These are phyloP conservation scores for Drosophila grimshawi DNA, from an alignment of 1,140 invertebrate species.

Conservation along the genomic window DNA sequence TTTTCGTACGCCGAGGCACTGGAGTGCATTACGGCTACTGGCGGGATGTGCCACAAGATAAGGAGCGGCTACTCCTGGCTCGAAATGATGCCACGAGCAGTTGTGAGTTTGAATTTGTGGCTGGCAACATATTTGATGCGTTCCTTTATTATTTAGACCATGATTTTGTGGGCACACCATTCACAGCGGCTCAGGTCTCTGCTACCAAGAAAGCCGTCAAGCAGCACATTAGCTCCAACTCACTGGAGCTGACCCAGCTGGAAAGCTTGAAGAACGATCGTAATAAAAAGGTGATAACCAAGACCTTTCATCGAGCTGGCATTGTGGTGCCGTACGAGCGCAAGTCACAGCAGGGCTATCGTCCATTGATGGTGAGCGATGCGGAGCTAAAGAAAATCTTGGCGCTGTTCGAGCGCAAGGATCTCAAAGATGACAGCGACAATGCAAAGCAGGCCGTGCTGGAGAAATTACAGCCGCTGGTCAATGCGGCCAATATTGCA, in stretches of 20 bases:
- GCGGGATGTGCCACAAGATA: conserved; percentile 91
- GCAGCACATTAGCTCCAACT: conserved; percentile 87
- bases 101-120: conserved; percentile 89
- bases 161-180: conserved; percentile 88
- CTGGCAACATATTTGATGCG: conserved; percentile 94
- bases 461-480: conserved; percentile 90
- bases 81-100: conserved; percentile 89
- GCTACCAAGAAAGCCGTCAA: conserved; percentile 88
- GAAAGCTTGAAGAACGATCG: conserved; percentile 85
- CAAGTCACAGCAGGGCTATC: conserved; percentile 92
- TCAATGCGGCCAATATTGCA: conserved; percentile 87
- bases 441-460: conserved; percentile 86
- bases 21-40: conserved; percentile 95
- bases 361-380: conserved; percentile 90
- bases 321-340: conserved; percentile 95
- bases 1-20: conserved; percentile 88
- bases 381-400: conserved; percentile 92
- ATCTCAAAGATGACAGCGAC: conserved; percentile 87
- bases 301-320: conserved; percentile 93
- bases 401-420: conserved; percentile 86
- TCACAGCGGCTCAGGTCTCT: conserved; percentile 87
- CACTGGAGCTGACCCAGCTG: conserved; percentile 84
- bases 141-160: conserved; percentile 88
- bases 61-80: conserved; percentile 90
- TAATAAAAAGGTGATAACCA: conserved; percentile 89